These are phyloP conservation scores for Myanophis thanlyinensis DNA, from an alignment of 2,113 vertebrate species.

Conservation along the genomic window DNA sequence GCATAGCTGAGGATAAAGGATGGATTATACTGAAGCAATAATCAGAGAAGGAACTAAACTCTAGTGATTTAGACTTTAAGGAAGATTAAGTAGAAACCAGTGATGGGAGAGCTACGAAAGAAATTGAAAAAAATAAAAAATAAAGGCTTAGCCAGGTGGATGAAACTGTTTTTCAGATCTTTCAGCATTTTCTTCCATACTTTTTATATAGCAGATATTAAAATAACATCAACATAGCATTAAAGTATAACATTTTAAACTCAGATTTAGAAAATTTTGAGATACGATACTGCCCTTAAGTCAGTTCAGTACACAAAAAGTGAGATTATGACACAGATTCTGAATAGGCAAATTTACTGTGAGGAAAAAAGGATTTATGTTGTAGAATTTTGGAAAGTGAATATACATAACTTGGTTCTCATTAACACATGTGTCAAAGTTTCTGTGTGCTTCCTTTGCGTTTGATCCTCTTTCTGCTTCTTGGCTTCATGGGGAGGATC, in stretches of 20 bases:
- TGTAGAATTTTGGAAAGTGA: neutral
- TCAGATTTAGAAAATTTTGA: neutral
- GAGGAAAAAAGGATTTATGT: neutral
- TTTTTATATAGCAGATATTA: conserved; percentile 3
- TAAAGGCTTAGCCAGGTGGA: neutral
- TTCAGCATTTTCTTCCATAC: neutral
- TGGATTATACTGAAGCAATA: neutral
- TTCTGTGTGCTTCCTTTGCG: neutral
- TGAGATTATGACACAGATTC: neutral
- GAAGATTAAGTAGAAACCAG: neutral
- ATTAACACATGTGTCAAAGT: neutral
- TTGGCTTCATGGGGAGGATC: neutral
- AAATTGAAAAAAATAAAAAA: neutral
- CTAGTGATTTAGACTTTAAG: neutral
- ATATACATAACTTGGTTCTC: neutral
- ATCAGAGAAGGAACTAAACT: neutral
- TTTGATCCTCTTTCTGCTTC: neutral
- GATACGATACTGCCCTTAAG: neutral
- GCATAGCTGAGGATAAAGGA: neutral
- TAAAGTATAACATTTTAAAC: neutral
- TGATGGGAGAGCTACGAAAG: neutral
- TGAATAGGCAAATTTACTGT: neutral
- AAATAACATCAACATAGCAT: neutral
- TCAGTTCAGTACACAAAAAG: neutral
- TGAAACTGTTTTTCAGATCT: neutral